Conservation (phyloP, 2,888 invertebrate species). For the Achlya flavicornis region DNA sequence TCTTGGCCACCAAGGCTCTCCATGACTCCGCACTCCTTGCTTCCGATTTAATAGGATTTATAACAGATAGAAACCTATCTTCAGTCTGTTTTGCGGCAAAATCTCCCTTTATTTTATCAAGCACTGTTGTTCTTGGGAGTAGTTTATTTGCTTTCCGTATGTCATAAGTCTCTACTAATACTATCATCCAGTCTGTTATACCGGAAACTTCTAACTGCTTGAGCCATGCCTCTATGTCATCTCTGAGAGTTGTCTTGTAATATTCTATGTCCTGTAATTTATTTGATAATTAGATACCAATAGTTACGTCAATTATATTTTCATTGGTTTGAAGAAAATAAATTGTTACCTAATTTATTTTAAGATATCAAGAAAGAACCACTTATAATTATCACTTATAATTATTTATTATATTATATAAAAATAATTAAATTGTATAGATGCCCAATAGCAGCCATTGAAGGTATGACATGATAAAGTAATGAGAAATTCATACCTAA, state of each 20-base stretch:
- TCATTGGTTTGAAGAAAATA: conserved; percentile 6
- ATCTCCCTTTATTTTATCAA: conserved; percentile 97
- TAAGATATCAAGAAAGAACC: no score
- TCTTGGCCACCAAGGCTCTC: conserved; percentile 91
- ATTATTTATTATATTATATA: no score
- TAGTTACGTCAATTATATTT: no score
- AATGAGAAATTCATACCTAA: no score
- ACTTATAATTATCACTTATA: no score
- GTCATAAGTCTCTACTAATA: conserved; percentile 96
- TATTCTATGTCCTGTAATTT: conserved; percentile 92
- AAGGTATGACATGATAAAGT: no score
- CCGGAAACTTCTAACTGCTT: conserved; percentile 89
- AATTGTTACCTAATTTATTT: no score
- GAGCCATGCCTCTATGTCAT: conserved; percentile 95
- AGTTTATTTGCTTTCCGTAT: conserved; percentile 95
- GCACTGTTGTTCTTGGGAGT: conserved; percentile 94
- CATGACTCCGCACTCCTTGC: conserved; percentile 95
- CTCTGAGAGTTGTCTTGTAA: conserved; percentile 93
- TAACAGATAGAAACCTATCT: conserved; percentile 93
- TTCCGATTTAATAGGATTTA: conserved; percentile 95
- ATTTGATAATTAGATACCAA: conserved; percentile 17
- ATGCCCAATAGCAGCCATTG: no score
- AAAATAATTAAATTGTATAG: no score
- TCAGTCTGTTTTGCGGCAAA: conserved; percentile 94
- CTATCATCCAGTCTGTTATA: conserved; percentile 96